A percentile compares a stretch with the other conserved stretches of the same genome.
phyloP scores from a whole-genome alignment of 2,113 vertebrate species.

The Thamnaconus septentrionalis region DNA sequence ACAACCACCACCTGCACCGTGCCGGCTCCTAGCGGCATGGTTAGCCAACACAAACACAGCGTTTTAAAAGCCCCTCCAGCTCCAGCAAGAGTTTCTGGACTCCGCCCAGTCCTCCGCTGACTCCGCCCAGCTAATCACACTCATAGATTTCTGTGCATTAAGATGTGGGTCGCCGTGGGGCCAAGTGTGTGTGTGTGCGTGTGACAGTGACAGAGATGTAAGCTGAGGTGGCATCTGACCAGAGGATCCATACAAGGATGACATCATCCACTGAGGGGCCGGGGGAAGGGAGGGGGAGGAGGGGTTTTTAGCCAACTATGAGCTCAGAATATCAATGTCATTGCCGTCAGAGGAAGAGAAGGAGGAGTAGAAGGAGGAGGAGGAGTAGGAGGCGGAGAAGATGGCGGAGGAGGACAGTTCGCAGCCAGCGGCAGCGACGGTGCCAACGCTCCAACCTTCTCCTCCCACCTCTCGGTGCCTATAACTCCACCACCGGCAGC shows the following conservation, averaged over 20 bases:
- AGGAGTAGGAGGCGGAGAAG: no score
- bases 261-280: conserved; percentile 59
- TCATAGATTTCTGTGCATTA: conserved; percentile 69
- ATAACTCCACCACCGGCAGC: conserved; percentile 38
- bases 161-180: conserved; percentile 62
- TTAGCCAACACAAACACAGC: conserved; percentile 46
- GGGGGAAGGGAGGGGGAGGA: conserved; percentile 14
- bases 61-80: conserved; percentile 25
- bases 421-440: conserved; percentile 24
- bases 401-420: conserved; percentile 17
- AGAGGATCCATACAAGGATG: conserved; percentile 71
- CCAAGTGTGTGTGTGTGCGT: conserved; percentile 59
- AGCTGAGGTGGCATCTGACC: conserved; percentile 66
- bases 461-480: conserved; percentile 7
- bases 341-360: no score
- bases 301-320: conserved; percentile 51
- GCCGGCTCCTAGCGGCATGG: conserved; percentile 2
- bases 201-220: conserved; percentile 65
- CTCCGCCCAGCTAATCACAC: conserved; percentile 52
- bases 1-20: no score
- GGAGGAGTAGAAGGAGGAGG: no score
- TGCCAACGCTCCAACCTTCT: conserved; percentile 21
- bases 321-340: conserved; percentile 68
- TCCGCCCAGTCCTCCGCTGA: conserved; percentile 20
- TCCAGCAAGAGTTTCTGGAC: background rate